Evolutionary conservation across 2,888 invertebrate genomes (phyloP), one percentile per base, ranked within the genome.

Genomic region (Tanytarsus gracilentus): DNA sequence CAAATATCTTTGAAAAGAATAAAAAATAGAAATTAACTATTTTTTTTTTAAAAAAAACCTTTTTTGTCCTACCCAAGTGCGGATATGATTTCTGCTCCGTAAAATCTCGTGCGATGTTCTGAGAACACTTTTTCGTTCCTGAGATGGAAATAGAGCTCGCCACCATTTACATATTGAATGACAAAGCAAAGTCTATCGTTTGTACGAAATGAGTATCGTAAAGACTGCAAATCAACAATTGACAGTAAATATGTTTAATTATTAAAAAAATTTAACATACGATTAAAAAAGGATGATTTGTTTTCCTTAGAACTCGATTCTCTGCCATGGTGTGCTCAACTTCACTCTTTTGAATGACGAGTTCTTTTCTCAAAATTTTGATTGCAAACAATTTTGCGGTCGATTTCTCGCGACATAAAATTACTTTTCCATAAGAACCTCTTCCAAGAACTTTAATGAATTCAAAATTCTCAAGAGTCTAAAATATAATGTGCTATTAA

Each of bases 131-230:
- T 82, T 71, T 94, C 93, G 68, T 90, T 82, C 64, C 93, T 92
- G 68, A 99, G 80, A 75, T 99, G 99, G 78, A 97, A 98, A 79
- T 98, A 99, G 67, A 99, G 80, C 75, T 99, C 99, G 53, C 99
- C 99, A 61, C 94, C 99, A 75, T 98, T 98, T 3, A 98, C 98
- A 77, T 98, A 99, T 77, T 99, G 98, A 18, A 99, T 98, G 55
- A 99, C 98, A 78, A 99, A 99, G 79, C 97, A 99, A 66, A 99
- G 82, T 68, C 98, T 85, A 77, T 99, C 98, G 63, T 88, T 86
- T 63, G 98, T 99, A 85, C 95, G 97, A 82, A 99, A 99, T 69
- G 97, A 97, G 81, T 97, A 99, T 78, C 95, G 96, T 71, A 99
- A 80, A 68, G 95, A 91, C 95, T 96, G 79, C 18, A 78, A 77